These are phyloP conservation scores for honey bee (Apis mellifera) DNA, from an alignment of 1,140 invertebrate genomes.

Conservation along the genomic window Amel_HAv3.1 CM009943.2:9213501-9214000, in stretches of 20 bases:
- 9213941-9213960: not conserved
- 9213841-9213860: not conserved
- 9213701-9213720: slow-evolving; percentile 41
- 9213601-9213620: not conserved
- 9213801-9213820: slow-evolving; percentile 17
- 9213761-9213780: not conserved
- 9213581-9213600: slow-evolving; percentile 44
- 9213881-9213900: not conserved
- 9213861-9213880: not conserved
- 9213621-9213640: slow-evolving; percentile 36
- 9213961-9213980: not conserved
- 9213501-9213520: slow-evolving; percentile 52
- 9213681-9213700: slow-evolving; percentile 48
- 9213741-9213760: slow-evolving; percentile 27
- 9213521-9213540: slow-evolving; percentile 59
- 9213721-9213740: slow-evolving; percentile 59
- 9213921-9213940: no score
- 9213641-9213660: slow-evolving; percentile 44
- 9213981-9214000: not conserved
- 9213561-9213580: slow-evolving; percentile 13
- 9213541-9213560: slow-evolving; percentile 43
- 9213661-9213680: slow-evolving; percentile 60
- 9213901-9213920: slow-evolving; percentile 9
- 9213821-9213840: slow-evolving; percentile 6
- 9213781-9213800: slow-evolving; percentile 8